Evolutionary conservation across 1,140 invertebrate genomes (phyloP), one percentile per base, ranked within the genome.

Genomic region (Pseudomyrmex sp.): DNA sequence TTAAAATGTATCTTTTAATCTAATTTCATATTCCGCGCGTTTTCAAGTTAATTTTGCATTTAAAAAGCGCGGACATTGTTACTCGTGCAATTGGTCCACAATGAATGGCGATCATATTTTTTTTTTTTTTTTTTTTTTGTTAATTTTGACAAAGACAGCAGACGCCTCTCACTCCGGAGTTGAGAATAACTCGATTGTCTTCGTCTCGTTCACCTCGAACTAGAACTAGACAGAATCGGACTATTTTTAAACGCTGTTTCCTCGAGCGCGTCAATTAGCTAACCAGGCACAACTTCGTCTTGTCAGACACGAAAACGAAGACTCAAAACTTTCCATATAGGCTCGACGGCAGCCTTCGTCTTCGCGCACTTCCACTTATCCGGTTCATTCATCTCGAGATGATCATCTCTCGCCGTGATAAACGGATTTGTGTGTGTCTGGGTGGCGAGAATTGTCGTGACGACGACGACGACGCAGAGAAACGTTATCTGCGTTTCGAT

Each of bases 181-280:
- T 80, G 59, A 80, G 76, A 80, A 80, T 80, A 80, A 80, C 66
- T 80, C 76, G 76, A 80, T 80, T 80, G 54, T 80, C 76, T 44
- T 54, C 52, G 52, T 70, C 35, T 26, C 76, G 76, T 70, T 80
- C 54, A 72, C 76, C 66, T 80, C 76, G 44, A 80, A 80, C 76
- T 80, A 80, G 76, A 80, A 70, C 76, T 80, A 80, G 76, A 72
- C 76, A 35, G 65, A 72, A 80, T 80, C n/a, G 66, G 54, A 61
- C 69, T 82, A 75, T 75, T 82, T 82, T 75, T 82, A 61, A 20
- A 54, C 70, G 23, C 70, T 75, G 76, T 59, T 72, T 80, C 54
- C 68, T 56, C 26, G 44, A 35, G 48, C 52, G 15, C 26, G 50
- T 62, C 61, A 62, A 82, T 82, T 82, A 75, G 48, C 50, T 18